Evolutionary conservation across 2,888 invertebrate genomes (phyloP).

Genomic region (Synanthedon vespiformis): DNA sequence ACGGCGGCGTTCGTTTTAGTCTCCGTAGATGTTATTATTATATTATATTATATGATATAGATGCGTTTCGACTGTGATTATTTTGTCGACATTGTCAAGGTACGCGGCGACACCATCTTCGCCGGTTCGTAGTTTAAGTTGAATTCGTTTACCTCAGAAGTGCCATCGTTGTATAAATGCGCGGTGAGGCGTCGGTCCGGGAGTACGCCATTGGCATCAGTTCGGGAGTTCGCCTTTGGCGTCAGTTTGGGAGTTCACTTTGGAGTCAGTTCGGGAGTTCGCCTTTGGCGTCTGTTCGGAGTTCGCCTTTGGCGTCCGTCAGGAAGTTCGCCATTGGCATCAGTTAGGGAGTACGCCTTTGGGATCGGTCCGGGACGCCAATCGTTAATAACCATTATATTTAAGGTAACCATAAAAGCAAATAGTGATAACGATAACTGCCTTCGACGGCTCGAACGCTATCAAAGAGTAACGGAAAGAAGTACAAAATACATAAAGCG

Average conservation of each 20-base stretch:
- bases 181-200: neutral
- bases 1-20: conserved; percentile 9
- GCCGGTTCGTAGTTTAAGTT: conserved; percentile 37
- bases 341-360: conserved; percentile 4
- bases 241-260: conserved; percentile 12
- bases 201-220: conserved; percentile 1
- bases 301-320: conserved; percentile 8
- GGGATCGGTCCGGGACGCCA: conserved; percentile 14
- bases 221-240: conserved; percentile 15
- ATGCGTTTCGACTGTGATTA: conserved; percentile 37
- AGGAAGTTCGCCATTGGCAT: neutral
- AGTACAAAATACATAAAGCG: conserved; percentile 56
- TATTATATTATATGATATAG: neutral
- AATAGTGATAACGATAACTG: neutral
- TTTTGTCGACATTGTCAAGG: conserved; percentile 45
- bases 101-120: conserved; percentile 12
- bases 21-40: conserved; percentile 19
- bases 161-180: conserved; percentile 32
- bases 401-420: neutral
- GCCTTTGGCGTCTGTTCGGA: conserved; percentile 6
- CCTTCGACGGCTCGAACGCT: neutral
- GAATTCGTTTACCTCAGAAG: conserved; percentile 58
- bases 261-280: neutral
- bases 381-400: neutral
- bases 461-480: conserved; percentile 17